Evolutionary conservation across 2,113 vertebrate genomes (phyloP).

Genomic region (Macrotis lagotis): DNA sequence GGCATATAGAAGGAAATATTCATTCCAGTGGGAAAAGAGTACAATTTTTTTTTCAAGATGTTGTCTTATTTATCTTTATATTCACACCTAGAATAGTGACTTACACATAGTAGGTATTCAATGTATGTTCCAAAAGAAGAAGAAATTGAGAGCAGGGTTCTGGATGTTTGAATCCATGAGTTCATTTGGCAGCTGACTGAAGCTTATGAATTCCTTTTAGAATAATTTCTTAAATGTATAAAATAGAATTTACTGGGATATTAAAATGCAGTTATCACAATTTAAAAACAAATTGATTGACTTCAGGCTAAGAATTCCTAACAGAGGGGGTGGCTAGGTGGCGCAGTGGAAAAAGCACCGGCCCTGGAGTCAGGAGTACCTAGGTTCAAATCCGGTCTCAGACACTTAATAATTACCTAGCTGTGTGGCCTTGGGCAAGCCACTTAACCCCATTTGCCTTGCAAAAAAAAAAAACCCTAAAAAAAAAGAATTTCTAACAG

Average conservation of each 20-base stretch:
- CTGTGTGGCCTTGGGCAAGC: no score
- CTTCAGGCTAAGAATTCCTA: background rate
- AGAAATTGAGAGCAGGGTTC: background rate
- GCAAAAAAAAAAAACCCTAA: no score
- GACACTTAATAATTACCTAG: no score
- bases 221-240: background rate
- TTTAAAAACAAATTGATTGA: background rate
- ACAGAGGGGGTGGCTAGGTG: no score
- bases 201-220: background rate
- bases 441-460: no score
- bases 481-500: no score
- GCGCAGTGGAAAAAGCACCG: no score
- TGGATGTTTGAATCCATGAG: background rate
- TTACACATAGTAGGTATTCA: background rate
- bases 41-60: background rate
- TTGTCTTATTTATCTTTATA: background rate
- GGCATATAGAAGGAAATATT: background rate
- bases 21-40: constrained; percentile 10
- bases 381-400: no score
- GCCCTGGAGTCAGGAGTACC: no score
- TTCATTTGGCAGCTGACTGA: background rate
- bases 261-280: background rate
- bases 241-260: background rate
- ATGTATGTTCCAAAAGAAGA: background rate
- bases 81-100: background rate